A percentile compares a stretch with the other conserved stretches of the same genome.
Conservation (phyloP, 2,113 vertebrate genomes). For the Notothenia rossii region DNA sequence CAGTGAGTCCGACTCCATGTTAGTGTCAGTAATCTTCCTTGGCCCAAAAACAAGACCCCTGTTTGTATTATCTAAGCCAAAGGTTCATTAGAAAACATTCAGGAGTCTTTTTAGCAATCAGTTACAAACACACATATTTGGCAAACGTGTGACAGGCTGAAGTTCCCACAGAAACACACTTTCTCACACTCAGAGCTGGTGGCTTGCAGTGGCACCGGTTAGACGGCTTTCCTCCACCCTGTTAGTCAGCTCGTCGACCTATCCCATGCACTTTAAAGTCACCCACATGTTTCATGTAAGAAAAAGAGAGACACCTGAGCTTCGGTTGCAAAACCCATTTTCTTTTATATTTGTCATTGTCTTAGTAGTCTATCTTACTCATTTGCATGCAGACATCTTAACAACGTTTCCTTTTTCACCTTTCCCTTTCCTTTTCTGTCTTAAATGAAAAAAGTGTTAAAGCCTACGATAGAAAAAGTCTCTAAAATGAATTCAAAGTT, state of each 20-base stretch:
- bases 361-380: too few relatives aligned
- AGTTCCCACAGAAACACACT: slow-evolving; percentile 41
- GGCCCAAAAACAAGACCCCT: slow-evolving; percentile 15
- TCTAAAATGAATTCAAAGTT: not conserved
- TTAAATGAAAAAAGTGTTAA: not conserved
- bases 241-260: slow-evolving; percentile 52
- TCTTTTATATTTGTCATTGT: not conserved
- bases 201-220: slow-evolving; percentile 83
- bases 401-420: too few relatives aligned
- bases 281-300: slow-evolving; percentile 6
- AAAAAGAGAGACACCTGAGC: slow-evolving; percentile 5
- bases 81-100: not conserved
- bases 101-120: not conserved
- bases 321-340: not conserved
- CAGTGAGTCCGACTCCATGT: slow-evolving; percentile 27
- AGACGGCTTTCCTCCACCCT: slow-evolving; percentile 71
- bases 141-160: slow-evolving; percentile 20
- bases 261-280: slow-evolving; percentile 53
- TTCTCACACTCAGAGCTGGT: slow-evolving; percentile 69
- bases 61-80: not conserved
- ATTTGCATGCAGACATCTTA: not conserved
- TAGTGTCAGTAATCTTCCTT: slow-evolving; percentile 11
- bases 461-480: not conserved
- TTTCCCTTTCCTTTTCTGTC: too few relatives aligned
- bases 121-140: slow-evolving; percentile 20